phyloP scores from a whole-genome alignment of 2,797 vertebrate genomes.

The Pantherophis vulpinus region DNA sequence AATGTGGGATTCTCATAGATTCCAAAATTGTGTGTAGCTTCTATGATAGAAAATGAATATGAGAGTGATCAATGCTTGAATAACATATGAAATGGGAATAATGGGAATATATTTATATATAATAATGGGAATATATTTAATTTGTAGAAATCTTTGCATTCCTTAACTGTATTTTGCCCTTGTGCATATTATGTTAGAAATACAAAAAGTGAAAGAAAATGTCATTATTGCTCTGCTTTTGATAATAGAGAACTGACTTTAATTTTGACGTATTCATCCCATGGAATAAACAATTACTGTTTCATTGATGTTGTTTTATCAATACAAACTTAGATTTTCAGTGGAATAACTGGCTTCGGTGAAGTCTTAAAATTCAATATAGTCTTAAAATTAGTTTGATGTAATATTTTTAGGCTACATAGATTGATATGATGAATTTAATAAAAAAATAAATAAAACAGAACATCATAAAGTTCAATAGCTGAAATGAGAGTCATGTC shows the following conservation, averaged over 20 bases:
- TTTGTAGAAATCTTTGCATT: neutral
- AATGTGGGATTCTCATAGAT: neutral
- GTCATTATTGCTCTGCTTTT: neutral
- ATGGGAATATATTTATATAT: too few species aligned
- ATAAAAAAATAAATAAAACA: slow-evolving; percentile 37
- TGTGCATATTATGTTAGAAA: neutral
- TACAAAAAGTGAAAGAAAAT: neutral
- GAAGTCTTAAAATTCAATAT: neutral
- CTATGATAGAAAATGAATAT: neutral
- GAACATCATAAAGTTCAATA: slow-evolving; percentile 38
- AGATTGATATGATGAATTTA: slow-evolving; percentile 41
- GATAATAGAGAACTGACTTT: slow-evolving; percentile 69
- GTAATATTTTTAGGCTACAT: slow-evolving; percentile 20
- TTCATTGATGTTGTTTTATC: neutral
- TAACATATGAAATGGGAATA: neutral
- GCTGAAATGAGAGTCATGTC: slow-evolving; percentile 40
- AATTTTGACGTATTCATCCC: slow-evolving; percentile 58
- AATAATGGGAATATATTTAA: too few species aligned
- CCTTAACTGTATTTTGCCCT: neutral
- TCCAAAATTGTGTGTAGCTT: neutral
- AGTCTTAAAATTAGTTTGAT: neutral
- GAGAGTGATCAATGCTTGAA: neutral
- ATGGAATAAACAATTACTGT: slow-evolving; percentile 70
- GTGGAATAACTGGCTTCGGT: neutral
- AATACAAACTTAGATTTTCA: neutral